phyloP scores from a whole-genome alignment of 2,113 vertebrate species.

The Jacana jacana region DNA sequence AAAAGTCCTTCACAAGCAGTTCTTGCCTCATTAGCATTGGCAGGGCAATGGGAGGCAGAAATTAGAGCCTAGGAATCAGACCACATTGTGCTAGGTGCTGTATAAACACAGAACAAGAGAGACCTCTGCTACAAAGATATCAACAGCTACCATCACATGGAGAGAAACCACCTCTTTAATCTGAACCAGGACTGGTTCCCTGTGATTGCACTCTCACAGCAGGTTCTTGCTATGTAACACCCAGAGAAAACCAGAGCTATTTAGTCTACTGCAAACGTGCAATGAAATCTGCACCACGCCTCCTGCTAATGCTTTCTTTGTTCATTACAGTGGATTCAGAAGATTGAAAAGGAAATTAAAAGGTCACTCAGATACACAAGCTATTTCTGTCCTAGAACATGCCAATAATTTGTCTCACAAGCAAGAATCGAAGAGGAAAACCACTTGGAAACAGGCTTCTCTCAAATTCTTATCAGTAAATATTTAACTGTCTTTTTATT shows the following conservation, averaged over 20 bases:
- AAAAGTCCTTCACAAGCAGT: neutral
- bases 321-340: neutral
- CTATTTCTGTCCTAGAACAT: slow-evolving; percentile 10
- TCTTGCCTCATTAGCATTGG: neutral
- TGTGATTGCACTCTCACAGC: neutral
- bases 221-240: neutral
- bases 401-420: neutral
- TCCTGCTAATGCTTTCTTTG: slow-evolving; percentile 32
- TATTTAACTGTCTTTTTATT: neutral
- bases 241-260: neutral
- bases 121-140: neutral
- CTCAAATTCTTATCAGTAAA: neutral
- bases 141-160: accelerated
- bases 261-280: neutral
- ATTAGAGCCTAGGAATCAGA: neutral
- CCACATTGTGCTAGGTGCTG: neutral
- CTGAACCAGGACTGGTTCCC: neutral
- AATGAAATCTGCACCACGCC: neutral
- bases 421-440: neutral
- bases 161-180: neutral
- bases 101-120: neutral
- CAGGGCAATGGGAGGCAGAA: neutral
- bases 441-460: neutral
- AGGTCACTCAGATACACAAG: neutral
- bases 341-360: slow-evolving; percentile 15